These are phyloP conservation scores for Trichonephila clavipes DNA, from an alignment of 1,140 invertebrate genomes.

Conservation along the genomic window DNA sequence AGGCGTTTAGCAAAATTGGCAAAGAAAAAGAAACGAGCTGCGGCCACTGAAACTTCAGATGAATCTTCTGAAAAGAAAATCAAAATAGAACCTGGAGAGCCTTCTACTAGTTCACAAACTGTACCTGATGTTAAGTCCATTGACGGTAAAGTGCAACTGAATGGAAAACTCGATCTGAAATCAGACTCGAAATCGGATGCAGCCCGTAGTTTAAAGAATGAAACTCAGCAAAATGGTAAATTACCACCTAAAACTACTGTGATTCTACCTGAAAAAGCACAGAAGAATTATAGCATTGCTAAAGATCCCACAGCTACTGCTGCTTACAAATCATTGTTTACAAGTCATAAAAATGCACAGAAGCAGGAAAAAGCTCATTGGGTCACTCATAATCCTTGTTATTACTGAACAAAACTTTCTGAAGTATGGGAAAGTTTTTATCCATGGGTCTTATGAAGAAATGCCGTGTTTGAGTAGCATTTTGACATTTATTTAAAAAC, in stretches of 20 bases:
- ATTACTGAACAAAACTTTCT: conserved; percentile 85
- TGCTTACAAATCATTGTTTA: conserved; percentile 97
- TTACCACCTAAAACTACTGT: background rate
- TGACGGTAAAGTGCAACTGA: background rate
- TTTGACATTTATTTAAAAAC: too few relatives aligned
- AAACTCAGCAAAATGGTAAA: background rate
- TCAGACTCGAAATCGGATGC: background rate
- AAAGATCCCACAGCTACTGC: conserved; percentile 94
- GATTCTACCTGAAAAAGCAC: conserved; percentile 77
- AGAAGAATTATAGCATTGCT: conserved; percentile 88
- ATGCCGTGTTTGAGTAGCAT: too few relatives aligned
- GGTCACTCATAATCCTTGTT: conserved; percentile 98
- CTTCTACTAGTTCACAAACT: background rate
- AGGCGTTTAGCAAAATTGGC: conserved; percentile 85
- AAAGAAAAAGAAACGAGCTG: conserved; percentile 83
- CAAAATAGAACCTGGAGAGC: conserved; percentile 36
- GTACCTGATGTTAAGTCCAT: background rate
- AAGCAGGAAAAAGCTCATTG: conserved; percentile 95
- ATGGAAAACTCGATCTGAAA: background rate
- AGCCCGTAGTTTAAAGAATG: background rate
- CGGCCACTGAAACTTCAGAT: background rate
- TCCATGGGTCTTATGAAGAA: too few relatives aligned
- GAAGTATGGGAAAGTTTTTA: too few relatives aligned
- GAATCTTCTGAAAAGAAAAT: conserved; percentile 33
- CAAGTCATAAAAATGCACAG: conserved; percentile 91